Conservation (phyloP, 2,797 vertebrate species). For the Schizopygopsis malacanthus region DNA sequence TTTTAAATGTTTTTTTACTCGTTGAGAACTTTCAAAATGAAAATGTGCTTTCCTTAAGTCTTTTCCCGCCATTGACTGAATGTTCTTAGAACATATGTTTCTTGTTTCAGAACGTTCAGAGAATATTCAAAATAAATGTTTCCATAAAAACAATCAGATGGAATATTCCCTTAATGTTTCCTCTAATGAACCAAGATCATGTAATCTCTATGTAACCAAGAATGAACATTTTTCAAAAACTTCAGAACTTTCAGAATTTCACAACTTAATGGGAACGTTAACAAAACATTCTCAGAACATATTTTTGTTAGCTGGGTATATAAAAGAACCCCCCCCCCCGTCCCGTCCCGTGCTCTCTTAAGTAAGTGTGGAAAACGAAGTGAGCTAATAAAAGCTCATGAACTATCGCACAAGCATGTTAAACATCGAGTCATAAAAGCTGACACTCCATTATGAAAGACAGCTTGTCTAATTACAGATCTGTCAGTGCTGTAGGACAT, state of each 20-base stretch:
- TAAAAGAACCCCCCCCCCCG: not conserved
- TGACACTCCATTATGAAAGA: not conserved
- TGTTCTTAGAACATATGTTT: not conserved
- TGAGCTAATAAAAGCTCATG: slow-evolving; percentile 27
- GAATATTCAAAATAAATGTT: not conserved
- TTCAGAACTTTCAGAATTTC: not conserved
- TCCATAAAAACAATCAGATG: not conserved
- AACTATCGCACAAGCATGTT: slow-evolving; percentile 7
- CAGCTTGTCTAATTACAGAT: not conserved
- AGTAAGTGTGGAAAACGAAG: not conserved
- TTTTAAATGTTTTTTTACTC: no score
- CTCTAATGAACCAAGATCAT: no score
- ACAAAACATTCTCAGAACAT: not conserved
- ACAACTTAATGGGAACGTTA: not conserved
- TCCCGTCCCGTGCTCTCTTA: not conserved
- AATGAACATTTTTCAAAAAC: no score
- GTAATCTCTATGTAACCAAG: not conserved
- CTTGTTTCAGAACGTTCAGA: not conserved
- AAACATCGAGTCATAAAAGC: slow-evolving; percentile 13
- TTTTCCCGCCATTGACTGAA: not conserved
- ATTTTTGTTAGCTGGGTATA: not conserved
- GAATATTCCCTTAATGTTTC: not conserved
- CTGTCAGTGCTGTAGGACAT: not conserved
- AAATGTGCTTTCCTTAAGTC: not conserved
- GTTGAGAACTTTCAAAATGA: not conserved